Conservation (phyloP, 2,797 vertebrate species). For the Eospalax fontanierii region DNA sequence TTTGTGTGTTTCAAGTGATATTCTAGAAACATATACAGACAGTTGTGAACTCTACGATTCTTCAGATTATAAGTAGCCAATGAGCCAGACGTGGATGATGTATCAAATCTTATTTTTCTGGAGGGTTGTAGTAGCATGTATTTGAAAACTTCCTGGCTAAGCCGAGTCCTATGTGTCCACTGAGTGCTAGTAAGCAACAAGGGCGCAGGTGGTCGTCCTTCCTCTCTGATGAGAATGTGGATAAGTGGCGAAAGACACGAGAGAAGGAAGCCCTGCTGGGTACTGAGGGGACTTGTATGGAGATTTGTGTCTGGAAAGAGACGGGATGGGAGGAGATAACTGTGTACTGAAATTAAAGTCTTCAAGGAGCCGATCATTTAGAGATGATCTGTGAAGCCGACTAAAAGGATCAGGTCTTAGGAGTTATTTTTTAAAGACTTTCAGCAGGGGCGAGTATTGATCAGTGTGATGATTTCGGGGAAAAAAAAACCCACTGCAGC, state of each 20-base stretch:
- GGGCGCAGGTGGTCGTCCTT: not conserved
- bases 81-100: not conserved
- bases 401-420: not conserved
- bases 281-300: rapidly evolving
- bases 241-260: not conserved
- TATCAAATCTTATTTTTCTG: not conserved
- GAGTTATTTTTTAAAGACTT: not conserved
- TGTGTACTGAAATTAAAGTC: not conserved
- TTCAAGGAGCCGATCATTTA: not conserved
- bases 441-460: not conserved
- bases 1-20: not conserved
- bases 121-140: not conserved
- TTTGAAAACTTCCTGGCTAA: not conserved
- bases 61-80: not conserved
- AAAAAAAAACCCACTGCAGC: not conserved
- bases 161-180: not conserved
- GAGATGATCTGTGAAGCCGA: too few species aligned
- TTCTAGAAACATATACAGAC: not conserved
- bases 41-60: not conserved
- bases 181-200: not conserved
- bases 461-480: not conserved
- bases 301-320: too few species aligned
- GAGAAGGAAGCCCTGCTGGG: not conserved
- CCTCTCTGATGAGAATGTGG: not conserved
- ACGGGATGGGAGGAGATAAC: not conserved